These are phyloP conservation scores for Xylocampa areola DNA, from an alignment of 2,888 invertebrate genomes.

Conservation along the genomic window DNA sequence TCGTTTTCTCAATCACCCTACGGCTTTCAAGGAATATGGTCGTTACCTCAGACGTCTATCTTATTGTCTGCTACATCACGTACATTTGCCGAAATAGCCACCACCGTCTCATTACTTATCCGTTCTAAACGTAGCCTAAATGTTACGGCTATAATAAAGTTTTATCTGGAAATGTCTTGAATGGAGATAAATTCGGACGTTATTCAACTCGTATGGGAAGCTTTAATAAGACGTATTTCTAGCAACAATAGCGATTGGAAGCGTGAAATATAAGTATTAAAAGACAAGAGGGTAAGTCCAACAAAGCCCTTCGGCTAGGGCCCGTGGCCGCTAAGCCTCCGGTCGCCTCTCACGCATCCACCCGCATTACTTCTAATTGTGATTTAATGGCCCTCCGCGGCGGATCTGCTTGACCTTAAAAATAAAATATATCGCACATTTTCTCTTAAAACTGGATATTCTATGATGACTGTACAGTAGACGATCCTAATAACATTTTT, in stretches of 20 bases:
- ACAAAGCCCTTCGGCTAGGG: constrained; percentile 78
- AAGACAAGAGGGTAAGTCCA: constrained; percentile 82
- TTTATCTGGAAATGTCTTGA: constrained; percentile 59
- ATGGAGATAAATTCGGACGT: constrained; percentile 33
- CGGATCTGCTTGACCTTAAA: constrained; percentile 82
- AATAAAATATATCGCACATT: constrained; percentile 74
- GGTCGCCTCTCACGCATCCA: constrained; percentile 82
- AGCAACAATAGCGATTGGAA: constrained; percentile 66
- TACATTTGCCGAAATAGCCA: constrained; percentile 61
- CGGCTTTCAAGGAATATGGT: constrained; percentile 59
- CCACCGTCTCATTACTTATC: constrained; percentile 59
- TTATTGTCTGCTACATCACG: constrained; percentile 67
- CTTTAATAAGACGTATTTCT: constrained; percentile 55
- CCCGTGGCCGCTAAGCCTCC: constrained; percentile 74
- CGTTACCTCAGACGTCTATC: constrained; percentile 66
- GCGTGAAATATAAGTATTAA: constrained; percentile 80
- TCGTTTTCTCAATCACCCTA: constrained; percentile 63
- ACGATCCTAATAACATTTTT: constrained; percentile 6
- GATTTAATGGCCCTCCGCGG: constrained; percentile 85
- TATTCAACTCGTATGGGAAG: constrained; percentile 30
- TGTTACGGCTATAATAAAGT: constrained; percentile 61
- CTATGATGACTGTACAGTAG: constrained; percentile 48
- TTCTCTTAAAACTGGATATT: constrained; percentile 58
- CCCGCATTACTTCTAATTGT: constrained; percentile 89
- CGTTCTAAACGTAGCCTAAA: constrained; percentile 61